Evolutionary conservation across 2,797 vertebrate genomes (phyloP), one percentile per base, ranked within the genome.

Genomic region (Acanthurus lineatus): DNA sequence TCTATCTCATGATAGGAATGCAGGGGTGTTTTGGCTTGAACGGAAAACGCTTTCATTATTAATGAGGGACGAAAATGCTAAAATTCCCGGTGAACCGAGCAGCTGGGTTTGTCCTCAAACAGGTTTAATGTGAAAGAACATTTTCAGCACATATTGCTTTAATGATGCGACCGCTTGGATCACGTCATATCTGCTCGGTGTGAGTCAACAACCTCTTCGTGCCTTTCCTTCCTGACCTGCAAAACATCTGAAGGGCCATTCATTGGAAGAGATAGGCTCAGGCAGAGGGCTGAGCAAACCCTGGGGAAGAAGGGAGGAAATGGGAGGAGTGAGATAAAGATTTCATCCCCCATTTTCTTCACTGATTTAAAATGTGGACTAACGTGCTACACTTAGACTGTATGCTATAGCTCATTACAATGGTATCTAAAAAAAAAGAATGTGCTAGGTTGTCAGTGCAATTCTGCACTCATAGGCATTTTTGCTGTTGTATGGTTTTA

Each of bases 151-250:
- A 61, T 65, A 45, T 82, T 57, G n/a, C 70, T 79, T 79, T 66
- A 70, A 68, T 44, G 61, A 77, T 66, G 57, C 42, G 63, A 49
- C 56, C 17, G 69, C 67, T 74, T 28, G 28, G 65, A 85, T 62
- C 63, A 15, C 57, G 17, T 82, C 72, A 60, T 84, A 90, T 91
- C 84, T 88, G 65, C 73, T 53, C 76, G 62, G 84, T 44, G 49
- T 69, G 79, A 88, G 69, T 88, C 83, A 79, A 86, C 73, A 85
- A 62, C 76, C 82, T 75, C 74, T 68, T 69, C 69, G 44, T 84
- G 87, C 79, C 69, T 80, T 88, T 85, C 88, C 90, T 92, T 93
- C 92, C 93, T 90, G 92, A 81, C 82, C 83, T 86, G 77, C 75
- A 89, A 35, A 83, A 77, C 85, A 84, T 86, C 71, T 77, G 69